phyloP scores from a whole-genome alignment of 2,888 invertebrate genomes.

The Ophioninae sp. region DNA sequence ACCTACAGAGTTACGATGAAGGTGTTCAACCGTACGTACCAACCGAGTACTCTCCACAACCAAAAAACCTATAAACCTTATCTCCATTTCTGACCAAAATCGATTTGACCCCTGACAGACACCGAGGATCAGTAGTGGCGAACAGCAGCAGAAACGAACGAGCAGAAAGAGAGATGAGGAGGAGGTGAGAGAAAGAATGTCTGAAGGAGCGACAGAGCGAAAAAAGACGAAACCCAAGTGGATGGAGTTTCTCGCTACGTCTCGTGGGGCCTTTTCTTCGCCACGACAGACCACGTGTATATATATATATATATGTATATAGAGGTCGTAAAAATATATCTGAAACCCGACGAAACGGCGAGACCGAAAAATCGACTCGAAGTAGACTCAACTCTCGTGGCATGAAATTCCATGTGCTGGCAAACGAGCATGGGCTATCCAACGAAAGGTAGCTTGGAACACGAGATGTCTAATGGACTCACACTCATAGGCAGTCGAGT shows the following conservation, averaged over 20 bases:
- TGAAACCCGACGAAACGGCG: conserved; percentile 60
- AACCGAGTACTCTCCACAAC: conserved; percentile 42
- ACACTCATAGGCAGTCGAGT: not conserved
- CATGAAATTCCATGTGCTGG: conserved; percentile 33
- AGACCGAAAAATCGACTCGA: conserved; percentile 64
- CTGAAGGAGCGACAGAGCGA: conserved; percentile 60
- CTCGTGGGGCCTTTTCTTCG: conserved; percentile 43
- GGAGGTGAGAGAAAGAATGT: conserved; percentile 59
- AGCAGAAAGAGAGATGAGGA: conserved; percentile 21
- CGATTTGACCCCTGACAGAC: conserved; percentile 75
- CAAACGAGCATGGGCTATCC: conserved; percentile 33
- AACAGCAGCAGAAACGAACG: conserved; percentile 46
- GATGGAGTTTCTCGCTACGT: conserved; percentile 56
- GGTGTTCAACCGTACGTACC: conserved; percentile 52
- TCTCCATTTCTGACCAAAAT: conserved; percentile 77
- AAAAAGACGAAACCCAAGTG: conserved; percentile 43
- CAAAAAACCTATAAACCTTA: conserved; percentile 74
- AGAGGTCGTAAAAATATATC: conserved; percentile 69
- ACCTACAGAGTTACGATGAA: conserved; percentile 54
- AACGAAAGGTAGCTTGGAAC: conserved; percentile 34
- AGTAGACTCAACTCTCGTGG: conserved; percentile 23
- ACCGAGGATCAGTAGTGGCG: conserved; percentile 57
- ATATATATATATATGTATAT: conserved; percentile 40
- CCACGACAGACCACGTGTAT: conserved; percentile 32
- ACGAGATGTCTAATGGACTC: conserved; percentile 20